Base-by-base conservation (phyloP, 2,113 vertebrate species). In the Crotalus helleri region DNA sequence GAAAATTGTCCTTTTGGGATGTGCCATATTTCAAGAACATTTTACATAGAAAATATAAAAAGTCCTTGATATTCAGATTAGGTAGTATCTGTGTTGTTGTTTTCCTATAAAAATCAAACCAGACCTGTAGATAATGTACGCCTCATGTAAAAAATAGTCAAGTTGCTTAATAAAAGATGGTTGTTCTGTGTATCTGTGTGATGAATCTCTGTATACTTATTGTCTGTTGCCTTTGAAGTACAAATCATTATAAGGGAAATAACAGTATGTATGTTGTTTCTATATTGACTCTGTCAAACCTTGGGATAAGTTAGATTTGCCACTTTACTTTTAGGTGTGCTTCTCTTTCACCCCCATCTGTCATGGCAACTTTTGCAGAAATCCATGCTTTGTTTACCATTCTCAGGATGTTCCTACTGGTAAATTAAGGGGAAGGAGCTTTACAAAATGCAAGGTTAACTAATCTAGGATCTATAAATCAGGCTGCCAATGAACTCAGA, bases 1-100 rank as follows among this genome's bases (percentile, higher is more conserved):
- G 69, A 6, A 9, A 44, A 1, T 46, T 85, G 13, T 49, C 53
- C 49, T 88, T 88, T 96, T 53, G 91, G 74, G 53, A 91, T 90
- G 89, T 95, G 87, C 87, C 95, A 26, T 57, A 29, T 54, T 46
- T 93, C 85, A 92, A 95, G 85, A 91, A 64, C 54, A 53, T 23
- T 26, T 2, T 89, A 95, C 19, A 24, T 46, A n/a, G 94, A 55
- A 85, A 15, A 1, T 61, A 91, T 94, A 88, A 92, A 85, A n/a
- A 10, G 58, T 5, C 19, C 94, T 21, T 74, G 93, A 86, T 19
- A 0, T 53, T 90, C 39, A 93, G 33, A 87, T 1, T 39, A 92
- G 39, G 59, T 85, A 92, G 1, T 90, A 44, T 92, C 19, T 33
- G 29, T 90, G 1, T 88, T 85, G 26, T 92, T 94, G 55, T 91